Evolutionary conservation across 2,113 vertebrate genomes (phyloP).

Genomic region (Tenrec ecaudatus): DNA sequence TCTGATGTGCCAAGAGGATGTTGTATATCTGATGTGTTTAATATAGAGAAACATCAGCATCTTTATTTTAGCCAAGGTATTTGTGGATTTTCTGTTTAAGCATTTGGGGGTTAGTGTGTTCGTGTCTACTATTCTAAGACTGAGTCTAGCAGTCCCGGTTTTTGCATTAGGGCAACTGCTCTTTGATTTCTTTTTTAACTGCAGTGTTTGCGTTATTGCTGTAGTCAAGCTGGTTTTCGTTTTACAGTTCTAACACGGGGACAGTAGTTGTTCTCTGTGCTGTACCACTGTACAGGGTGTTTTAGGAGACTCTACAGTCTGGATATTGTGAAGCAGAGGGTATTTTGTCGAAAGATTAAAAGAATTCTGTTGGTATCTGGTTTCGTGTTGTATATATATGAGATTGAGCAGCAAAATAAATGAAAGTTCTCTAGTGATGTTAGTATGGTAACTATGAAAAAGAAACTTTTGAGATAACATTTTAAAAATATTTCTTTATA

Average conservation of each 20-base stretch:
- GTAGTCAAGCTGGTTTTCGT: slow-evolving; percentile 79
- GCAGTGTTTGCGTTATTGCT: slow-evolving; percentile 71
- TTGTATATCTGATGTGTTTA: slow-evolving; percentile 34
- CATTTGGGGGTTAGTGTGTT: neutral
- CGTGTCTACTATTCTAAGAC: slow-evolving; percentile 71
- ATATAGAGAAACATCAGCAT: slow-evolving; percentile 67
- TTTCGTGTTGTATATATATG: slow-evolving; percentile 83
- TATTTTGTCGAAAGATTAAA: slow-evolving; percentile 79
- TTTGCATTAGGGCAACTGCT: slow-evolving; percentile 76
- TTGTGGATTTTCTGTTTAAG: slow-evolving; percentile 51
- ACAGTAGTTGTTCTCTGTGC: slow-evolving; percentile 69
- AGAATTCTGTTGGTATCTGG: slow-evolving; percentile 81
- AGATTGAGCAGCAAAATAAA: slow-evolving; percentile 62
- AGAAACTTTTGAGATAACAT: slow-evolving; percentile 76
- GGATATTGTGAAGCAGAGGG: slow-evolving; percentile 68
- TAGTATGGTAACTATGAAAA: slow-evolving; percentile 69
- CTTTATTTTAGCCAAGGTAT: slow-evolving; percentile 61
- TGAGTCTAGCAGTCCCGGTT: slow-evolving; percentile 76
- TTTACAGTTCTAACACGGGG: slow-evolving; percentile 75
- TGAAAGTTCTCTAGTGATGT: slow-evolving; percentile 70
- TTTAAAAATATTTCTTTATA: slow-evolving; percentile 76
- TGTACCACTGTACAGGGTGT: slow-evolving; percentile 62
- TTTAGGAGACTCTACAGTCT: slow-evolving; percentile 67
- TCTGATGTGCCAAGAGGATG: slow-evolving; percentile 80
- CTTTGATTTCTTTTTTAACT: slow-evolving; percentile 72